Base-by-base conservation (phyloP, 2,888 invertebrate species). In the Ochropleura plecta region DNA sequence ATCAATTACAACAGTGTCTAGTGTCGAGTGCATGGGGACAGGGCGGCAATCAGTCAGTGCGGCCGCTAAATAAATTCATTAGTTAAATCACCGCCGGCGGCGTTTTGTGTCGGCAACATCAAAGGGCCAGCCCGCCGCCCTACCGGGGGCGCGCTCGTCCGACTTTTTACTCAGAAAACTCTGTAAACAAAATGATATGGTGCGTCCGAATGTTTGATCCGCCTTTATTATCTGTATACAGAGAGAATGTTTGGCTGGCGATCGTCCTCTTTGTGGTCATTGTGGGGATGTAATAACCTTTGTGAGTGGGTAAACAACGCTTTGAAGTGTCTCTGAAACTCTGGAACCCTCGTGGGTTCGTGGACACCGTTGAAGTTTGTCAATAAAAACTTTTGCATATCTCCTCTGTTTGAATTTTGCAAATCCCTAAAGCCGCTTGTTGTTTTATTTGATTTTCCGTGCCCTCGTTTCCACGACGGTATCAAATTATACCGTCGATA, bases 41-140 rank as follows among this genome's bases (percentile, higher is more conserved):
- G 88, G 88, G 88, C 88, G 89, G 92, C 91, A 90, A 91, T 92
- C 91, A 90, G 92, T 92, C 93, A 92, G 92, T 92, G 92, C 91
- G 92, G 93, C 95, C 94, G 95, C 96, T 96, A 96, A 96, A 96
- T 96, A 96, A 96, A 96, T 96, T 96, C 96, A 96, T 96, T 96
- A 96, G 96, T 96, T 95, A 96, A 96, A 96, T 96, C 96, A 95
- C 95, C 94, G 95, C 94, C 94, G 96, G 96, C 96, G 95, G 95
- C 96, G 93, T 94, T 96, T 96, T 95, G 94, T 96, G 96, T 96
- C 96, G 96, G 96, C 92, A 92, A 95, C 95, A 93, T 96, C 96
- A 96, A 96, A 96, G 95, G 93, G 90, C 89, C 91, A 86, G 87
- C 86, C 89, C 90, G 92, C 93, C 92, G 93, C 93, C 93, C 93